A percentile compares a stretch with the other conserved stretches of the same genome.
Evolutionary conservation across 2,797 vertebrate species (phyloP).

Genomic region (Siniperca scherzeri): DNA sequence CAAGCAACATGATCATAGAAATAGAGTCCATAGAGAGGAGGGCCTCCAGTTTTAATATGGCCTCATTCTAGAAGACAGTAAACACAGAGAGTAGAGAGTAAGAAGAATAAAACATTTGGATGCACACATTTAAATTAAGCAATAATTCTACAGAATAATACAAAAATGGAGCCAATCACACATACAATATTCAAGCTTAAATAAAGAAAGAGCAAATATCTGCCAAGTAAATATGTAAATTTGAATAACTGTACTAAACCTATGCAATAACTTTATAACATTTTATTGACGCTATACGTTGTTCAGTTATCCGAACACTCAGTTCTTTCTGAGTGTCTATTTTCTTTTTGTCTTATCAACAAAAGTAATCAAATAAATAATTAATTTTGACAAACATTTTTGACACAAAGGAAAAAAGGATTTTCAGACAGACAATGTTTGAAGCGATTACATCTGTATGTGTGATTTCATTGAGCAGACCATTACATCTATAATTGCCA

Average conservation of each 20-base stretch:
- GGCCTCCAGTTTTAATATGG: background rate
- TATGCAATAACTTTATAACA: background rate
- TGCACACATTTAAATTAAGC: background rate
- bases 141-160: background rate
- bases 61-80: background rate
- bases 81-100: background rate
- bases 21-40: background rate
- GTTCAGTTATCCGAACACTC: background rate
- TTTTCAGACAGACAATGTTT: constrained; percentile 14
- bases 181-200: background rate
- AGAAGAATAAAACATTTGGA: background rate
- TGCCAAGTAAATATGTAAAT: background rate
- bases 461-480: background rate
- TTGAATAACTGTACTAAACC: background rate
- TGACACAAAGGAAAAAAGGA: background rate
- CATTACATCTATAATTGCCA: background rate
- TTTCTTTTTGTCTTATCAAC: background rate
- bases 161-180: background rate
- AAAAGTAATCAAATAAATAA: constrained; percentile 11
- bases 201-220: background rate
- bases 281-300: background rate
- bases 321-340: background rate
- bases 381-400: background rate
- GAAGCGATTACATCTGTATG: background rate
- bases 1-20: background rate